These are phyloP conservation scores for Pelochelys cantorii DNA, from an alignment of 2,797 vertebrate genomes.

Conservation along the genomic window DNA sequence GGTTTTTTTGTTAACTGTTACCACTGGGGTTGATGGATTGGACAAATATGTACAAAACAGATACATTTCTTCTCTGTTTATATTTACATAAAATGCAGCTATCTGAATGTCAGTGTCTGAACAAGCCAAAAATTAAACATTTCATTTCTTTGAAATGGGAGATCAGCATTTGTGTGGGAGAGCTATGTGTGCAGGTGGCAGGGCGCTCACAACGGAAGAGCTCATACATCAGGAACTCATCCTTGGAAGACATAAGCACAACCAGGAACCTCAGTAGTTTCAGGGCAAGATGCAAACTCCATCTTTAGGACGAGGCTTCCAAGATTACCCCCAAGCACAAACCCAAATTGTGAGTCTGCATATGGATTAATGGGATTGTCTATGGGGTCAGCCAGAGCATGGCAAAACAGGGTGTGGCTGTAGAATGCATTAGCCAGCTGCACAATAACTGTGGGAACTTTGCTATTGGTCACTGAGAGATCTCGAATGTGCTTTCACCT, in stretches of 20 bases:
- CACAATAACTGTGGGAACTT: neutral
- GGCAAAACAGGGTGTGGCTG: neutral
- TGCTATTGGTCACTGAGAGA: neutral
- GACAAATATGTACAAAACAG: neutral
- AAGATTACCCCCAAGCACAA: neutral
- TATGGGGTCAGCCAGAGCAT: too few species aligned
- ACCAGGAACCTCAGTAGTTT: neutral
- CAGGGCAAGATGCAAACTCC: fast-evolving
- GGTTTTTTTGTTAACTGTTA: slow-evolving; percentile 16
- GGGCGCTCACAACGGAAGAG: neutral
- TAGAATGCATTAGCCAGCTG: neutral
- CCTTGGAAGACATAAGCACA: neutral
- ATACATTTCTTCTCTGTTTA: neutral
- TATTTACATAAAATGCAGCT: neutral
- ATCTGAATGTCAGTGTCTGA: neutral
- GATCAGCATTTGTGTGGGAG: neutral
- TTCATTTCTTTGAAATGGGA: neutral
- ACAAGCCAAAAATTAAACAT: neutral
- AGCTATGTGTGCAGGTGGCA: neutral
- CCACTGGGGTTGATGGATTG: neutral
- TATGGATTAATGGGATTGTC: neutral
- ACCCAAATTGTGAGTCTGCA: neutral
- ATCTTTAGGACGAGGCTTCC: neutral
- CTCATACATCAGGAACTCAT: neutral
- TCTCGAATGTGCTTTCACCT: neutral